These are phyloP conservation scores for Otocyon megalotis DNA, from an alignment of 2,113 vertebrate genomes.

Conservation along the genomic window DNA sequence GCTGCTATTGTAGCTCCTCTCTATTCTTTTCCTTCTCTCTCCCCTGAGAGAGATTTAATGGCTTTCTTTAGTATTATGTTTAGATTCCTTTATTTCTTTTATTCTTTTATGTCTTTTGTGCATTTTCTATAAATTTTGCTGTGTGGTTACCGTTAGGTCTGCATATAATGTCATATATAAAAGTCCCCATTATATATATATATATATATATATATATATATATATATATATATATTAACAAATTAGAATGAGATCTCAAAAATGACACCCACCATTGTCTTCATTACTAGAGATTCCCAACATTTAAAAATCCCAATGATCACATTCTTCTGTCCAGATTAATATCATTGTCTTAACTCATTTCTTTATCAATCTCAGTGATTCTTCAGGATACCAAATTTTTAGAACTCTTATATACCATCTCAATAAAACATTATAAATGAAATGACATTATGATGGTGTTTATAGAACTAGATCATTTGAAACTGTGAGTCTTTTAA, in stretches of 20 bases:
- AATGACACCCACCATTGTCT: not conserved
- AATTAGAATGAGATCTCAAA: not conserved
- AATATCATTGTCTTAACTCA: slow-evolving; percentile 16
- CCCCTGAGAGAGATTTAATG: not conserved
- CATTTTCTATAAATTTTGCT: not conserved
- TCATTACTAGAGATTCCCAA: not conserved
- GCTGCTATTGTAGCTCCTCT: not conserved
- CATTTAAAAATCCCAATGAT: not conserved
- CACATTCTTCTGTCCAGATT: not conserved
- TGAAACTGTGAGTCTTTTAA: not conserved
- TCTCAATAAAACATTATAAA: not conserved
- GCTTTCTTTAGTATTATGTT: not conserved
- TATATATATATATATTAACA: not conserved
- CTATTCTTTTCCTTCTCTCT: not conserved
- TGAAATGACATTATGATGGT: not conserved
- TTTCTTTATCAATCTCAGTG: slow-evolving; percentile 27
- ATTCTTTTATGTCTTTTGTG: not conserved
- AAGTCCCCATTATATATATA: too few relatives aligned
- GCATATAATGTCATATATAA: not conserved
- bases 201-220: too few relatives aligned
- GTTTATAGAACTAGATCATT: not conserved
- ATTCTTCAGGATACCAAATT: not conserved
- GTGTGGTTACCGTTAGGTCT: not conserved
- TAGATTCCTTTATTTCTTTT: not conserved
- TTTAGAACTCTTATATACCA: not conserved